These are phyloP conservation scores for Cheilosia vernalis DNA, from an alignment of 2,888 invertebrate species.

Conservation along the genomic window DNA sequence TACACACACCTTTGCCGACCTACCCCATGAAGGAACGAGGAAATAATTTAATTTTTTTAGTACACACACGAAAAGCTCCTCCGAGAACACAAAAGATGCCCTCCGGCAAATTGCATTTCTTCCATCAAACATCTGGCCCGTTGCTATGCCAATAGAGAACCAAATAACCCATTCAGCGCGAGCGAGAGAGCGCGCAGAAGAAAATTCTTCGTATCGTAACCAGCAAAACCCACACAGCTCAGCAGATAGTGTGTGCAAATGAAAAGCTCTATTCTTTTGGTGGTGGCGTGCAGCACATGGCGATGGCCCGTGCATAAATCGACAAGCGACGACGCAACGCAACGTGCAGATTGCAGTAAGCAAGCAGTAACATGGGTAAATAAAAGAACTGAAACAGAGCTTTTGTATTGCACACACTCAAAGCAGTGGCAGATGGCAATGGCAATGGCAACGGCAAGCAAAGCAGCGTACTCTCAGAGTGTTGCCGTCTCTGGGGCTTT, in stretches of 20 bases:
- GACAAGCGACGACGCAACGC: conserved; percentile 24
- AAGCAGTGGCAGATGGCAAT: conserved; percentile 22
- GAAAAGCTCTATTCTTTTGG: conserved; percentile 22
- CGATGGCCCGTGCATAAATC: conserved; percentile 40
- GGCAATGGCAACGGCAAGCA: too few species aligned
- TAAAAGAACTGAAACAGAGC: conserved; percentile 25
- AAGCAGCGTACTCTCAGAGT: conserved; percentile 10
- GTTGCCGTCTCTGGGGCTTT: conserved; percentile 17
- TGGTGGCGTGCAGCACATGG: conserved; percentile 37
- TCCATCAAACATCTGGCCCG: conserved; percentile 64
- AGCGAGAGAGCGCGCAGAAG: conserved; percentile 18
- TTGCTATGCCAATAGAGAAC: conserved; percentile 73
- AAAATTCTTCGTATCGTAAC: conserved; percentile 7
- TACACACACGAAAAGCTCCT: conserved; percentile 40
- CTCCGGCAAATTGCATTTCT: conserved; percentile 45
- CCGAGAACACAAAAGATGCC: conserved; percentile 21
- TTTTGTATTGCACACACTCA: conserved; percentile 28
- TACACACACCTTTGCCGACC: conserved; percentile 52
- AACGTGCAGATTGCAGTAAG: conserved; percentile 3
- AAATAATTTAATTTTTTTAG: not conserved
- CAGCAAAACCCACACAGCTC: conserved; percentile 3
- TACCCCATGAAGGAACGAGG: conserved; percentile 54
- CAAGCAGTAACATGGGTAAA: conserved; percentile 14
- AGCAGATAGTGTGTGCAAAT: conserved; percentile 3
- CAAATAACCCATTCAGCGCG: conserved; percentile 49